These are phyloP conservation scores for Arrhamphus sclerolepis DNA, from an alignment of 2,797 vertebrate species.

Conservation along the genomic window DNA sequence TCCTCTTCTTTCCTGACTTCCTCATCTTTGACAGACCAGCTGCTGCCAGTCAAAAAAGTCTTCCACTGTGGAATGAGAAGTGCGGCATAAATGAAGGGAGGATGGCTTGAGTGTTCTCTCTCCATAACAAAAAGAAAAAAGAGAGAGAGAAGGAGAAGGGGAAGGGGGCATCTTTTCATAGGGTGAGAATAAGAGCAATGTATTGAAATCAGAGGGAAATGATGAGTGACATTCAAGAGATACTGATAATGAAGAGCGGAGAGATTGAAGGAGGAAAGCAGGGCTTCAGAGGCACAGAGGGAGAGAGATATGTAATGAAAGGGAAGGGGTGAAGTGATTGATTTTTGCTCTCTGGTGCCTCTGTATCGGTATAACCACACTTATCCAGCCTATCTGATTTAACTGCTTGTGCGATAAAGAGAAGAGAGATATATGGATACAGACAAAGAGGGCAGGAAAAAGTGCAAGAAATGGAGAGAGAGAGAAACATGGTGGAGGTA, in stretches of 20 bases:
- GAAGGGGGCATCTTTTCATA: constrained; percentile 19
- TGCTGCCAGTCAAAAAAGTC: constrained; percentile 76
- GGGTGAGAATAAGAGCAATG: constrained; percentile 38
- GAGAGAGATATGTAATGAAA: constrained; percentile 58
- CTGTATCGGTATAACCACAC: constrained; percentile 65
- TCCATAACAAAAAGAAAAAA: constrained; percentile 18
- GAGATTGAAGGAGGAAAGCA: constrained; percentile 52
- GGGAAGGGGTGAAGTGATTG: constrained; percentile 64
- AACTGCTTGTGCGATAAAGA: constrained; percentile 31
- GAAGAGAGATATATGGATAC: constrained; percentile 15
- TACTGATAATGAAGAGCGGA: constrained; percentile 54
- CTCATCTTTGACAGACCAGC: constrained; percentile 70
- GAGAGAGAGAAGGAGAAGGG: neutral
- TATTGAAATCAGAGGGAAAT: constrained; percentile 52
- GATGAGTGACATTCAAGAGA: constrained; percentile 55
- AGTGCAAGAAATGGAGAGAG: constrained; percentile 34
- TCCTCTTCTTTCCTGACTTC: constrained; percentile 49
- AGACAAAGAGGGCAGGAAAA: constrained; percentile 20
- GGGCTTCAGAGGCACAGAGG: constrained; percentile 41
- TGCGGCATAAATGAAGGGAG: constrained; percentile 36
- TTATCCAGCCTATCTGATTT: constrained; percentile 66
- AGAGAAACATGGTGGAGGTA: constrained; percentile 19
- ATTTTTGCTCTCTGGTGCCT: constrained; percentile 66
- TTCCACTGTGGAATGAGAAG: constrained; percentile 31
- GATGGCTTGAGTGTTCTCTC: constrained; percentile 40